Evolutionary conservation across 2,113 vertebrate genomes (phyloP), one percentile per base, ranked within the genome.

Genomic region (Mixornis gularis): DNA sequence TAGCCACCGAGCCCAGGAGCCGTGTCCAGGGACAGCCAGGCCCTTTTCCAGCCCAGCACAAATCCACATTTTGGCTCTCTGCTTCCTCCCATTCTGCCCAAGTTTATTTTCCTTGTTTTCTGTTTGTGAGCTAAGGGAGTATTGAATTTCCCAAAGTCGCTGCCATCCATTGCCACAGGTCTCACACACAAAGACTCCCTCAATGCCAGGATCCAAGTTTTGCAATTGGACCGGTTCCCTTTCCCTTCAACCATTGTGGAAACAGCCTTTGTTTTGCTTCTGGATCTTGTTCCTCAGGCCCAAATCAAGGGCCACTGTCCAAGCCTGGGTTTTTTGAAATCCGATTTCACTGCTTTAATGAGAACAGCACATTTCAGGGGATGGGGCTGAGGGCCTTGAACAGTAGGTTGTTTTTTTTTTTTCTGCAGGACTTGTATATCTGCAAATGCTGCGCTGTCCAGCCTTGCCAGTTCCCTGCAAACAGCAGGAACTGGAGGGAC

Each of bases 61-160:
- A 82, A 83, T 62, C 92, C 85, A 80, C 0, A 1, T 32, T 53
- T 88, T 95, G 90, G 93, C 88, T 94, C 36, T 66, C 48, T 13
- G 64, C 65, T 95, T 88, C 88, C 69, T 93, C 85, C 79, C 93
- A 78, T 95, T 94, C 94, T 70, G 90, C 94, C 92, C 85, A 92
- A 94, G 93, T 96, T 95, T 96, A 93, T 95, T 95, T 95, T 95
- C 92, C 95, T 88, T 95, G 93, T 95, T 95, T 96, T 96, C 93
- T 95, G 93, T 95, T 95, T 94, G 90, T 92, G 93, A 94, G n/a
- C 92, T 63, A 25, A 94, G 95, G 13, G 34, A 95, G 90, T 87
- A 95, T 95, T 93, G 90, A 95, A 92, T 95, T 95, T 96, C 93
- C 88, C 44, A 0, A 92, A 94, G 94, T 78, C 85, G 11, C 68